Conservation (phyloP, 2,888 invertebrate species). For the Lycocerus yunnanus region DNA sequence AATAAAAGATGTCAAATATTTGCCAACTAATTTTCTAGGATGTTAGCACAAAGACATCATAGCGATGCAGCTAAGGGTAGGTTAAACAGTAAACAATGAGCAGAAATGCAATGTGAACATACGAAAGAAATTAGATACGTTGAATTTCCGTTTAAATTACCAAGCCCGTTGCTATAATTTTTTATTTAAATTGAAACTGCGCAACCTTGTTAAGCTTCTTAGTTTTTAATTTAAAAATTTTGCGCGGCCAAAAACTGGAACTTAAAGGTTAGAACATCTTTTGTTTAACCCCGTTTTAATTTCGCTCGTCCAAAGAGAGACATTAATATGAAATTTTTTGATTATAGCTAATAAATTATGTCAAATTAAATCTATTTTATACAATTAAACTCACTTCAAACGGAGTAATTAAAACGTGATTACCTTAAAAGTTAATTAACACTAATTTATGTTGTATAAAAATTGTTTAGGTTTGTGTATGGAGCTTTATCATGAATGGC, state of each 20-base stretch:
- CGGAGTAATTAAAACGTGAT: background rate
- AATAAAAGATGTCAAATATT: background rate
- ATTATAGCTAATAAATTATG: too few species aligned
- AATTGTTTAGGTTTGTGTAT: background rate
- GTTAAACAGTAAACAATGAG: background rate
- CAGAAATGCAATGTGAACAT: background rate
- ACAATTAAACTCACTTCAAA: background rate
- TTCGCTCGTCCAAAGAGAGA: too few species aligned
- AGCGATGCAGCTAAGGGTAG: background rate
- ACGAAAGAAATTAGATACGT: background rate
- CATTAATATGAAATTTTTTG: too few species aligned
- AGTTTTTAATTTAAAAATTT: background rate
- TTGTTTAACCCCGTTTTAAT: too few species aligned
- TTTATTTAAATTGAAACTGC: background rate
- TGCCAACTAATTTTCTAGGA: background rate
- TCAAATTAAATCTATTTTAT: background rate
- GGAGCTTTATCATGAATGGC: slow-evolving; percentile 29
- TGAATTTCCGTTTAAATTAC: background rate
- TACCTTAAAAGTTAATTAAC: background rate
- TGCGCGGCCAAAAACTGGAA: background rate
- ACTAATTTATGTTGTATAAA: background rate
- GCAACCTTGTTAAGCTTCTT: background rate
- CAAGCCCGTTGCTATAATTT: background rate
- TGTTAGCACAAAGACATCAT: background rate
- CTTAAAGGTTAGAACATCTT: too few species aligned